Conservation (phyloP, 64 coral and sea anemone genomes). For the Acropora yongei region DNA sequence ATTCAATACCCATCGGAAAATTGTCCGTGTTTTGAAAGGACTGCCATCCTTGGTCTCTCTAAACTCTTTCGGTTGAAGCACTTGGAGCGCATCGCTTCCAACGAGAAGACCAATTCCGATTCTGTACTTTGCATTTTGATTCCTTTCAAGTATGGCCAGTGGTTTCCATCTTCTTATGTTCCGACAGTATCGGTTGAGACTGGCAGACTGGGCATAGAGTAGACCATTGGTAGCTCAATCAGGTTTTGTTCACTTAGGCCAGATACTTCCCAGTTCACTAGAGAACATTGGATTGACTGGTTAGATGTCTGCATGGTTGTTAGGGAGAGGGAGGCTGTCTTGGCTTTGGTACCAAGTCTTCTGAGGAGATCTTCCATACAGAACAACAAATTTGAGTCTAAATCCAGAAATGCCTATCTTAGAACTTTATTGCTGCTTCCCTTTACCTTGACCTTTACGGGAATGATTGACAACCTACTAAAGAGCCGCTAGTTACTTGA, state of each 20-base stretch:
- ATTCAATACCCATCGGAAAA: constrained; percentile 35
- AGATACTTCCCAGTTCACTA: background rate
- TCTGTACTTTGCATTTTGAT: background rate
- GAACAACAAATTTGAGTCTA: background rate
- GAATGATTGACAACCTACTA: background rate
- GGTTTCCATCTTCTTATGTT: constrained; percentile 13
- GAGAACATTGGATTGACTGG: background rate
- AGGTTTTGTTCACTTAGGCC: constrained; percentile 21
- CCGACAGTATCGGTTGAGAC: background rate
- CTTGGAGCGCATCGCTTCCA: constrained; percentile 19
- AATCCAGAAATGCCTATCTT: background rate
- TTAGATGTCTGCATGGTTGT: background rate
- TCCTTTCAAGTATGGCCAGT: constrained; percentile 34
- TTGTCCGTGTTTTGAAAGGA: constrained; percentile 8
- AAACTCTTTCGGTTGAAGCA: constrained; percentile 11
- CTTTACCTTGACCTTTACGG: background rate
- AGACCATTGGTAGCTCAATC: constrained; percentile 28
- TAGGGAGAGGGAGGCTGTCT: background rate
- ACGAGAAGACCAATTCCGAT: constrained; percentile 16
- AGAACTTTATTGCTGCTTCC: background rate
- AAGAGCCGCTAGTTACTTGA: background rate
- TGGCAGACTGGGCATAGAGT: background rate
- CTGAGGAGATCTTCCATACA: background rate
- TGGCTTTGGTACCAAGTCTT: background rate
- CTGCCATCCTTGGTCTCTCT: background rate